phyloP scores from a whole-genome alignment of 2,113 vertebrate species.

The Dasypus novemcinctus region DNA sequence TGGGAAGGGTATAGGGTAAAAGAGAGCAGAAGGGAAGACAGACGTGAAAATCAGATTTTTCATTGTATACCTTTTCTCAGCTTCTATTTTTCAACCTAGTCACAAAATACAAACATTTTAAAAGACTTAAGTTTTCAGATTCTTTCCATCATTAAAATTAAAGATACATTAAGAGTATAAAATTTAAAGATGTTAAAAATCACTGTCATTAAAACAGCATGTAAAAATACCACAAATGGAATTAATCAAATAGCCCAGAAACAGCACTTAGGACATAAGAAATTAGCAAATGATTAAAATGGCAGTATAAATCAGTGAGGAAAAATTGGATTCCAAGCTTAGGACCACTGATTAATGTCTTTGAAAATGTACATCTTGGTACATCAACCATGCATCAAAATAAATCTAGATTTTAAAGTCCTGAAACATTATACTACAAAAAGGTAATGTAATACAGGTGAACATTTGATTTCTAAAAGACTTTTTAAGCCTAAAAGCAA shows the following conservation, averaged over 20 bases:
- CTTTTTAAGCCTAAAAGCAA: constrained; percentile 27
- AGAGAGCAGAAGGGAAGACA: not conserved
- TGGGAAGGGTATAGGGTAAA: not conserved
- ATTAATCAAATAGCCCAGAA: not conserved
- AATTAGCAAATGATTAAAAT: not conserved
- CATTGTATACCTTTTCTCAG: not conserved
- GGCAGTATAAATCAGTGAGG: not conserved
- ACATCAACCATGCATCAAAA: not conserved
- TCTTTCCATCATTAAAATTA: constrained; percentile 30
- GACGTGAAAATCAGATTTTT: not conserved
- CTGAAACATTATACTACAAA: not conserved
- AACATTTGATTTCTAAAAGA: constrained; percentile 22
- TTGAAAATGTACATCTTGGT: not conserved
- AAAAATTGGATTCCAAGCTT: not conserved
- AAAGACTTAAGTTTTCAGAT: constrained; percentile 4
- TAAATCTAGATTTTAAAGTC: not conserved
- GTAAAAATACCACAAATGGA: not conserved
- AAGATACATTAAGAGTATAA: not conserved
- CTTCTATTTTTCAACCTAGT: not conserved
- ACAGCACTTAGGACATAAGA: not conserved
- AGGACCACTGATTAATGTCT: not conserved
- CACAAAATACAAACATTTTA: constrained; percentile 15
- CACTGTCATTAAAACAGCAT: not conserved
- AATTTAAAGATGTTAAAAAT: not conserved
- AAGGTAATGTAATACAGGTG: not conserved